Evolutionary conservation across 2,888 invertebrate genomes (phyloP).

Genomic region (Tachina grossa): DNA sequence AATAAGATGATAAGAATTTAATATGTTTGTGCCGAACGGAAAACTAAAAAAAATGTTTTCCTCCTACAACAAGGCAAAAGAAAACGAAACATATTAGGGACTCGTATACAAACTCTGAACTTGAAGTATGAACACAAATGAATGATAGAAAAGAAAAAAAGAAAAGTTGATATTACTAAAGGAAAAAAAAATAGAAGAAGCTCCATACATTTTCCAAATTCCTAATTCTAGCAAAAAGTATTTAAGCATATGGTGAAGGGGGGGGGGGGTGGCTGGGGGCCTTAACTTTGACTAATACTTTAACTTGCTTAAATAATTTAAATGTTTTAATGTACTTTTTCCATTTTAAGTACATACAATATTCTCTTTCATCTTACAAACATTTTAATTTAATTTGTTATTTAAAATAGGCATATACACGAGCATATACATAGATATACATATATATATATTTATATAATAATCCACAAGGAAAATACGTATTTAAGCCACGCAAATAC

Average conservation of each 20-base stretch:
- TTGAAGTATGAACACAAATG: slow-evolving; percentile 7
- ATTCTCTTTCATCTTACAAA: not conserved
- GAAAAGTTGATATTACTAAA: not conserved
- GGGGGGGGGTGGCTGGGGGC: not conserved
- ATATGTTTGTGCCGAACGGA: slow-evolving; percentile 25
- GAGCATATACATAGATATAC: not conserved
- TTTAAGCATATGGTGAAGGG: not conserved
- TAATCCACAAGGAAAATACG: not conserved
- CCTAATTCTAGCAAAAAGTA: not conserved
- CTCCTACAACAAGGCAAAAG: slow-evolving; percentile 8
- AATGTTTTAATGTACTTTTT: not conserved
- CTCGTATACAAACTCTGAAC: slow-evolving; percentile 30
- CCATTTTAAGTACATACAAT: not conserved
- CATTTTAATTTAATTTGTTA: slow-evolving; percentile 1
- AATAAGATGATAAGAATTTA: slow-evolving; percentile 55
- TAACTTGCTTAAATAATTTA: slow-evolving; percentile 3
- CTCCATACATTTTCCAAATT: slow-evolving; percentile 26
- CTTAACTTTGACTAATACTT: slow-evolving; percentile 8
- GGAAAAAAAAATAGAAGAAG: not conserved
- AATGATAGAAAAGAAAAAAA: slow-evolving; percentile 2
- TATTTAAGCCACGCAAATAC: slow-evolving; percentile 5
- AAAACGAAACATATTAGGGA: slow-evolving; percentile 11
- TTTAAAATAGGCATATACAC: not conserved
- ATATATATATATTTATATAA: not conserved
- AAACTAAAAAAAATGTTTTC: not conserved